These are phyloP conservation scores for Dryadula phaetusa DNA, from an alignment of 2,888 invertebrate genomes.

Conservation along the genomic window DNA sequence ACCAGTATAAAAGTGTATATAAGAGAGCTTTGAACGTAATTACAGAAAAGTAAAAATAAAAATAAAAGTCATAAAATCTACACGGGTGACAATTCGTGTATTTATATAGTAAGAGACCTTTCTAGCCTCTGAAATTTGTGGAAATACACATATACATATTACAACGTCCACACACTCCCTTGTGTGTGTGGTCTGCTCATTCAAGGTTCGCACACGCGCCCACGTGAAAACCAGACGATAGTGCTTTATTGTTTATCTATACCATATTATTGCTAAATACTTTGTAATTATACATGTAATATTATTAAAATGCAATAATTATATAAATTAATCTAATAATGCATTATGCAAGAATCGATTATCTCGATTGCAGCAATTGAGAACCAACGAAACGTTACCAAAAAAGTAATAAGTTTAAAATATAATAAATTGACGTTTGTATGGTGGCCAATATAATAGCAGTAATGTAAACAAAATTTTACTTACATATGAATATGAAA, in stretches of 20 bases:
- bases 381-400: background rate
- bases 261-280: background rate
- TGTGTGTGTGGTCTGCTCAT: constrained; percentile 1
- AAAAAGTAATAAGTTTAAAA: background rate
- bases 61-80: too few relatives aligned
- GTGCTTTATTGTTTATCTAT: background rate
- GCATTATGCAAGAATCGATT: background rate
- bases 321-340: background rate
- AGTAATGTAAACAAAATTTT: too few relatives aligned
- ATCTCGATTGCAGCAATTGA: too few relatives aligned
- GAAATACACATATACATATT: background rate
- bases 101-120: too few relatives aligned
- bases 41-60: too few relatives aligned
- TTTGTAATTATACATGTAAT: background rate
- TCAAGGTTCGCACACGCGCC: constrained; percentile 1
- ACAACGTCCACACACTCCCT: background rate
- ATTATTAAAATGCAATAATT: too few relatives aligned
- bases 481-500: too few relatives aligned
- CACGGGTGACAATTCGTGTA: too few relatives aligned
- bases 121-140: too few relatives aligned
- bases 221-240: background rate
- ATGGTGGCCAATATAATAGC: too few relatives aligned
- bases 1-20: too few relatives aligned
- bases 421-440: background rate
- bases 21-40: too few relatives aligned